phyloP scores from a whole-genome alignment of 2,113 vertebrate species.

The Nyctereutes procyonoides region DNA sequence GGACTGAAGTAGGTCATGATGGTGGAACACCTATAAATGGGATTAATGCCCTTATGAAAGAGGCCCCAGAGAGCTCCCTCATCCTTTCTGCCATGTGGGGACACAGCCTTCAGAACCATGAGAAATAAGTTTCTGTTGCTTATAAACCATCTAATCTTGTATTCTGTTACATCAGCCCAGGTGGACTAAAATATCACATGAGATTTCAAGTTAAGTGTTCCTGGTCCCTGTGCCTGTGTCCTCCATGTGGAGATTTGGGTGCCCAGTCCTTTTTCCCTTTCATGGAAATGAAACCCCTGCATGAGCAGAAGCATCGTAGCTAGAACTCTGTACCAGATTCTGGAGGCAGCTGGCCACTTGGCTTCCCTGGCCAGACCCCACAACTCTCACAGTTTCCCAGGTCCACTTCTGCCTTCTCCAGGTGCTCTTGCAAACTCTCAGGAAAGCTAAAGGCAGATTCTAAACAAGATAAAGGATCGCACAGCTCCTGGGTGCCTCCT shows the following conservation, averaged over 20 bases:
- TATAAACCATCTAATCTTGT: background rate
- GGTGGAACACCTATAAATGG: background rate
- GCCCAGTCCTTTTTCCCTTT: background rate
- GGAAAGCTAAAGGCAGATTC: background rate
- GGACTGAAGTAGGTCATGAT: background rate
- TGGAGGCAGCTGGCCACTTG: background rate
- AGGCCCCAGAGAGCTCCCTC: background rate
- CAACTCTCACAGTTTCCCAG: background rate
- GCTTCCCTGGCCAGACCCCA: background rate
- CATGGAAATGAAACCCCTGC: background rate
- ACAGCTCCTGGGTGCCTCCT: background rate
- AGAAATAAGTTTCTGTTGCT: background rate
- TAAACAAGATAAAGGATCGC: background rate
- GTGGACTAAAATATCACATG: background rate
- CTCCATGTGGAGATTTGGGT: background rate
- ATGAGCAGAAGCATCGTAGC: background rate
- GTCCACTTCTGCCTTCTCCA: background rate
- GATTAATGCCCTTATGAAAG: background rate
- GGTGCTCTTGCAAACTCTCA: background rate
- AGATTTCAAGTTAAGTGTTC: background rate
- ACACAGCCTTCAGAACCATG: background rate
- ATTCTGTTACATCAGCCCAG: background rate
- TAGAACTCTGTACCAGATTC: background rate
- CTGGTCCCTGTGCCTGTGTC: background rate
- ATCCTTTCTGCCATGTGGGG: background rate